Base-by-base conservation (phyloP, 1,140 invertebrate species). In the Calephelis nemesis region DNA sequence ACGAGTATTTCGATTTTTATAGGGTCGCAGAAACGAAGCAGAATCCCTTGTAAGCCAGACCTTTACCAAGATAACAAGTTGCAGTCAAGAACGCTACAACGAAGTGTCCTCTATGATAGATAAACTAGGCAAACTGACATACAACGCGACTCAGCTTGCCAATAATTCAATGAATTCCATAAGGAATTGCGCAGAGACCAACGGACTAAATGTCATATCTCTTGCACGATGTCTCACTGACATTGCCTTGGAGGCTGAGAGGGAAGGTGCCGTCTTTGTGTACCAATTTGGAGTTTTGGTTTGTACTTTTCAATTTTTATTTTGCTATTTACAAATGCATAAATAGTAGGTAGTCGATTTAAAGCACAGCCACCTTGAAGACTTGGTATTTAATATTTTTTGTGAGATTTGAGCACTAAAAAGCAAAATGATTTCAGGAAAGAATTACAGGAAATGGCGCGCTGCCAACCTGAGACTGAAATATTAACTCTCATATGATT, bases 41-140 rank as follows among this genome's bases (percentile, higher is more conserved):
- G 63, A 47, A 12, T 63, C 67, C 30, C n/a, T 68, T 7, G 67
- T 60, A 7, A 60, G 39, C 39, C 30, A 60, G 4, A 60, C 30
- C n/a, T 30, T 60, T 40, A 6, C 30, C 58, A 60, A 60, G 7
- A 60, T 60, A 60, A 60, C 11, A 40, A 11, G 58, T n/a, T 60
- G 58, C 19, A 10, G 58, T n/a, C 11, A n/a, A 60, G 58, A 60
- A 5, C 58, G 58, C n/a, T 60, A 60, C 10, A 12, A 40, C 11
- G 7, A 40, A n/a, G 58, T 60, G 30, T n/a, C 30, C n/a, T 40
- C 58, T 12, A 60, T 60, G 58, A 60, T 60, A 40, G 58, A 60
- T 4, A 40, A 39, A 60, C 12, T 60, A 12, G 39, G 58, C 30
- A 60, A 30, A 12, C 11, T 60, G 6, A 60, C 30, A n/a, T 11